phyloP scores from a whole-genome alignment of 64 coral and sea anemone species.

The Catalaphyllia jardinei region DNA sequence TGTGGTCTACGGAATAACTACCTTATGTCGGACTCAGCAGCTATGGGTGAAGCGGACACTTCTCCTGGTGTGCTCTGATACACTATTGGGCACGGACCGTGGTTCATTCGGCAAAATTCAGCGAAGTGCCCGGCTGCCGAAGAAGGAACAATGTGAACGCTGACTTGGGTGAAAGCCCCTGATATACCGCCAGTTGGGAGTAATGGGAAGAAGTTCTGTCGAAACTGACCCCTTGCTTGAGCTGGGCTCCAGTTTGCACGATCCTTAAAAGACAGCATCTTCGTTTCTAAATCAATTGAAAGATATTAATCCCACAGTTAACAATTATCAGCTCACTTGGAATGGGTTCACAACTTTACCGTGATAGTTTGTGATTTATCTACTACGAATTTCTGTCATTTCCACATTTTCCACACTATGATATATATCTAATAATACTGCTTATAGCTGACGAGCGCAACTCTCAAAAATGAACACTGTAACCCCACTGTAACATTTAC shows the following conservation, averaged over 20 bases:
- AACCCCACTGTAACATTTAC: too few species aligned
- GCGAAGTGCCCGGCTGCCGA: conserved; percentile 25
- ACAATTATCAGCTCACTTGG: neutral
- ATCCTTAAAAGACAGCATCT: conserved; percentile 12
- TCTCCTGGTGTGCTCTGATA: conserved; percentile 37
- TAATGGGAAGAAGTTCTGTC: conserved; percentile 3
- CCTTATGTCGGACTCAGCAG: conserved; percentile 46
- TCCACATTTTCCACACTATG: neutral
- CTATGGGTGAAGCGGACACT: conserved; percentile 21
- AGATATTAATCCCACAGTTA: neutral
- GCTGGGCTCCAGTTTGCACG: conserved; percentile 35
- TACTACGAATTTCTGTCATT: too few species aligned
- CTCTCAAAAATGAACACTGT: too few species aligned
- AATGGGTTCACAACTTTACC: too few species aligned
- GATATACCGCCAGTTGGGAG: conserved; percentile 1
- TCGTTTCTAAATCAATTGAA: neutral
- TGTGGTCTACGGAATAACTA: neutral
- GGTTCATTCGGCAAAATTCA: conserved; percentile 54
- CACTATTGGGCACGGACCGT: conserved; percentile 21
- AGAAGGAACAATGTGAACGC: conserved; percentile 33
- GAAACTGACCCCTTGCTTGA: conserved; percentile 28
- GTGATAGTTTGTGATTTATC: too few species aligned
- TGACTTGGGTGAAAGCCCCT: conserved; percentile 32
- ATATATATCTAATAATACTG: too few species aligned
- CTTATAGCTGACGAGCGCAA: too few species aligned